A percentile compares a stretch with the other conserved stretches of the same genome.
Conservation (phyloP, 2,888 invertebrate genomes). For the Aspidapion aeneum region DNA sequence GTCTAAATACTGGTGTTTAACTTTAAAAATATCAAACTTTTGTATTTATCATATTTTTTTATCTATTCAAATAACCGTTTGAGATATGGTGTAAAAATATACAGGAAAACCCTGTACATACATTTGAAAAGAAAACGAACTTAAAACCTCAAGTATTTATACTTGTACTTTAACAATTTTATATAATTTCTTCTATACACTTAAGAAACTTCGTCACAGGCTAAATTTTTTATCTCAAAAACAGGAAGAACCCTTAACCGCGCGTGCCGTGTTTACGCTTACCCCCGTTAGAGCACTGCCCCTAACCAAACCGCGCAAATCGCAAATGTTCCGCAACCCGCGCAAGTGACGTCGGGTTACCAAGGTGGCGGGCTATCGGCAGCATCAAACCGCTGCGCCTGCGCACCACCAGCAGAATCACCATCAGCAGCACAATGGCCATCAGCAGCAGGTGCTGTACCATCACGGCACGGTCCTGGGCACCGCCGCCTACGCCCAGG, state of each 20-base stretch:
- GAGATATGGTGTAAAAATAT: too few relatives aligned
- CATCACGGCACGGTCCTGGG: conserved; percentile 41
- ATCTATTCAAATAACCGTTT: too few relatives aligned
- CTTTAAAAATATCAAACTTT: too few relatives aligned
- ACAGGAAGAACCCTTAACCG: not conserved
- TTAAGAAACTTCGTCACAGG: too few relatives aligned
- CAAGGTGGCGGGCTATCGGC: conserved; percentile 48
- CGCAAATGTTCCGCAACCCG: conserved; percentile 21
- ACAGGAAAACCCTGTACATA: too few relatives aligned
- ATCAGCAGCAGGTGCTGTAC: conserved; percentile 47
- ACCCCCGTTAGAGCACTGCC: conserved; percentile 16
- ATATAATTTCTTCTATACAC: too few relatives aligned
- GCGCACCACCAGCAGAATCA: conserved; percentile 47
- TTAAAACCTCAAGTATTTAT: too few relatives aligned
- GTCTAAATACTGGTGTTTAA: too few relatives aligned
- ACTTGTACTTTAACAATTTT: too few relatives aligned
- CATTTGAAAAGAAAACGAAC: too few relatives aligned
- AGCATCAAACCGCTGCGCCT: conserved; percentile 43
- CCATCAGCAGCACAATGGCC: conserved; percentile 42
- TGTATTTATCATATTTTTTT: too few relatives aligned
- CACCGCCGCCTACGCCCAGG: conserved; percentile 21
- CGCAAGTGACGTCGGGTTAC: conserved; percentile 35
- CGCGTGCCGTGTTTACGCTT: not conserved
- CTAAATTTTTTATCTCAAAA: too few relatives aligned
- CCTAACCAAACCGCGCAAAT: conserved; percentile 18